These are phyloP conservation scores for Sander lucioperca DNA, from an alignment of 2,113 vertebrate genomes.

Conservation along the genomic window DNA sequence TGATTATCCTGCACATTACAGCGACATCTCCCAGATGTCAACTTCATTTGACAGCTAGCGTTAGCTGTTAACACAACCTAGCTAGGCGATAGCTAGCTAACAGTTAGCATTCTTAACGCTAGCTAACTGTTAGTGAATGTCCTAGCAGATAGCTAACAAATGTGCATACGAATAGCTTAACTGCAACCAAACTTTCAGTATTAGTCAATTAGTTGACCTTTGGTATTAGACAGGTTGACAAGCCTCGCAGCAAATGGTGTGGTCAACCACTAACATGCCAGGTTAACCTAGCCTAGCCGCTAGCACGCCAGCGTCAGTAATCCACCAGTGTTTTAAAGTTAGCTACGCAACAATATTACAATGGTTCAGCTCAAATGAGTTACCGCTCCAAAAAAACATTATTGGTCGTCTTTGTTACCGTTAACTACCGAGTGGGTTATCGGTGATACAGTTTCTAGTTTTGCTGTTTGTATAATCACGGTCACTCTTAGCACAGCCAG, in stretches of 20 bases:
- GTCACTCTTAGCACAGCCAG: background rate
- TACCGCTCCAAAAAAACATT: background rate
- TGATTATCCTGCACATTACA: no score
- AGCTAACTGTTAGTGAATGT: background rate
- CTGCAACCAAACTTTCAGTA: background rate
- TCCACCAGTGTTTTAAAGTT: background rate
- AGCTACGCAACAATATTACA: background rate
- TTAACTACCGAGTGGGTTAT: rapidly evolving
- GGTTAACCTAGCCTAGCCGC: conserved; percentile 36
- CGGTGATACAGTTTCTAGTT: background rate
- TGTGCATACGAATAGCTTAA: background rate
- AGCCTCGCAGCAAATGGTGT: background rate
- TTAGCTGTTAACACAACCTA: conserved; percentile 28
- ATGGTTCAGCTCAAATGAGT: background rate
- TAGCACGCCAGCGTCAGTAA: background rate
- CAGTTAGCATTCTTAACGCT: background rate
- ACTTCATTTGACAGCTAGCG: conserved; percentile 44
- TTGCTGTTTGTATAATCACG: background rate
- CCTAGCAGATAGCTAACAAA: background rate
- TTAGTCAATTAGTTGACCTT: rapidly evolving
- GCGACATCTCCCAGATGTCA: background rate
- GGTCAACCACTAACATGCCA: conserved; percentile 1
- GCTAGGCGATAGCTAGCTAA: background rate
- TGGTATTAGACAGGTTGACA: background rate
- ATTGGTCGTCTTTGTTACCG: background rate